Percentiles rank a stretch among this genome's conserved stretches.
Evolutionary conservation across 2,113 vertebrate species (phyloP).

Genomic region (Poecile atricapillus): DNA sequence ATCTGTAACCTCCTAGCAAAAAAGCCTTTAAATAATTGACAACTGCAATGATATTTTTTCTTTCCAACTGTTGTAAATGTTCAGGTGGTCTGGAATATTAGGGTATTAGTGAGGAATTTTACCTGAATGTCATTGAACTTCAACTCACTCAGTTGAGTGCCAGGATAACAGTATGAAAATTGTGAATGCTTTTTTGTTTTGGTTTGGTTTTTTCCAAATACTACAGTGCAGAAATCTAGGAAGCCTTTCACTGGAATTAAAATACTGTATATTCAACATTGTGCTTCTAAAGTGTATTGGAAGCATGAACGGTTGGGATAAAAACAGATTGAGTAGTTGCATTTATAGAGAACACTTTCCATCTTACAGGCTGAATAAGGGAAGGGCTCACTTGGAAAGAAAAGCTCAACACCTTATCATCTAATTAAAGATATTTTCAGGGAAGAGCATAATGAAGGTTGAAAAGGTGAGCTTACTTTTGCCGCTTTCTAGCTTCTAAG

Average conservation of each 20-base stretch:
- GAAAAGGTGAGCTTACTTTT: not conserved
- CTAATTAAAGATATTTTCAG: not conserved
- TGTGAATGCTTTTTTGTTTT: not conserved
- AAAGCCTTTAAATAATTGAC: conserved; percentile 11
- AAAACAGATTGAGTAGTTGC: not conserved
- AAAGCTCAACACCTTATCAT: not conserved
- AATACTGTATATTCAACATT: not conserved
- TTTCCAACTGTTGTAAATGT: not conserved
- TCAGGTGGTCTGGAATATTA: not conserved
- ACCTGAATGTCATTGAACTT: not conserved
- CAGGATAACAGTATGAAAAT: not conserved
- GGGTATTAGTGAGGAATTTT: not conserved
- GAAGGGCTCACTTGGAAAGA: not conserved
- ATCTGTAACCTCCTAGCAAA: not conserved
- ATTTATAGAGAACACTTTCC: not conserved
- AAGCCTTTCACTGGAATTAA: not conserved
- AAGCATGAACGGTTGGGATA: not conserved
- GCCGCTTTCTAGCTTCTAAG: not conserved
- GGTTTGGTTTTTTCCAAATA: not conserved
- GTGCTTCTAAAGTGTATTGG: not conserved
- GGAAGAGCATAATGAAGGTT: not conserved
- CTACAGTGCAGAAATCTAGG: not conserved
- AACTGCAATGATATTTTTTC: not conserved
- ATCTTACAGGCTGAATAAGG: not conserved
- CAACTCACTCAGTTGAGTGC: not conserved